phyloP scores from a whole-genome alignment of 2,888 invertebrate genomes.

The Flexamia atlantica region DNA sequence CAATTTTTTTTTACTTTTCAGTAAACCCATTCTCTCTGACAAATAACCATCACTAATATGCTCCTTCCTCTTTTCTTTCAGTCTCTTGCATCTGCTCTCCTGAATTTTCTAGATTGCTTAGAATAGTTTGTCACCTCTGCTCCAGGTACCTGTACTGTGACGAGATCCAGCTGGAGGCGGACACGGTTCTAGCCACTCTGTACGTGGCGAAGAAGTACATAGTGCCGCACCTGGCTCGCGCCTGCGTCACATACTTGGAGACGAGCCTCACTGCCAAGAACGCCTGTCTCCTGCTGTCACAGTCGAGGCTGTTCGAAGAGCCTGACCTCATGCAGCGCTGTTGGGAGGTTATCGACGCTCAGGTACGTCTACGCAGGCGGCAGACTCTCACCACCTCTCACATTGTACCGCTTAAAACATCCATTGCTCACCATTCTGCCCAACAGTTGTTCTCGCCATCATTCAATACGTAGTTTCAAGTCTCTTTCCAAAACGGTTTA shows the following conservation, averaged over 20 bases:
- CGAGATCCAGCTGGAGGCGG: constrained; percentile 96
- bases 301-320: constrained; percentile 97
- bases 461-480: neutral
- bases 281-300: constrained; percentile 96
- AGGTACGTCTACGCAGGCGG: constrained; percentile 81
- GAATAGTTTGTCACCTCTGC: neutral
- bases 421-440: constrained; percentile 57
- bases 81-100: no score
- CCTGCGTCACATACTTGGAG: constrained; percentile 97
- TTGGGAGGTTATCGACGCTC: constrained; percentile 98
- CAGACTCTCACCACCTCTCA: constrained; percentile 61
- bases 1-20: no score
- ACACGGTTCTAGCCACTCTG: constrained; percentile 95
- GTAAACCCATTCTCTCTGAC: no score
- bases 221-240: constrained; percentile 94
- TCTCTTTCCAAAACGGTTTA: neutral
- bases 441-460: constrained; percentile 58
- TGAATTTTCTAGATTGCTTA: no score
- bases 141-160: constrained; percentile 97
- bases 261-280: constrained; percentile 97
- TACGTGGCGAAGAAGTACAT: constrained; percentile 99
- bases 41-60: no score
- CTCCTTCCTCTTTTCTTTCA: no score
- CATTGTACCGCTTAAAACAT: constrained; percentile 55
- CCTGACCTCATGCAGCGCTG: constrained; percentile 97